phyloP scores from a whole-genome alignment of 2,113 vertebrate genomes.

The Shinisaurus crocodilurus region DNA sequence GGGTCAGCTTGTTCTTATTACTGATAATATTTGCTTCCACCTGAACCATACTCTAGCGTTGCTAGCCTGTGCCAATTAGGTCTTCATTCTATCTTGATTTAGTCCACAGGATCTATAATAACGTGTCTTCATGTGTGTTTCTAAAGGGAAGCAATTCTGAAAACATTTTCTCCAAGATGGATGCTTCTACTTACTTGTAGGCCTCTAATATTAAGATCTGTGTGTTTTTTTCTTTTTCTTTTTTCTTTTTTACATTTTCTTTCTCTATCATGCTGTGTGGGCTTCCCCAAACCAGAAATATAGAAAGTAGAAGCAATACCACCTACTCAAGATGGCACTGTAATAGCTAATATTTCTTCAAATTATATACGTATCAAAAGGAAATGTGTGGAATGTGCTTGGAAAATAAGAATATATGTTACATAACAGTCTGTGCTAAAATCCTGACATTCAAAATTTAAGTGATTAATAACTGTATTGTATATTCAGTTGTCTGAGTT shows the following conservation, averaged over 20 bases:
- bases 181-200: background rate
- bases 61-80: background rate
- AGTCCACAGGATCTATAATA: slow-evolving; percentile 11
- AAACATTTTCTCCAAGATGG: background rate
- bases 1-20: slow-evolving; percentile 30
- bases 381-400: background rate
- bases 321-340: background rate
- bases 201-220: background rate
- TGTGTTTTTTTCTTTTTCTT: background rate
- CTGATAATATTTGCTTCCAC: slow-evolving; percentile 21
- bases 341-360: background rate
- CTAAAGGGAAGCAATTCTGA: slow-evolving; percentile 17
- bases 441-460: background rate
- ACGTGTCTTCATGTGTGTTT: background rate
- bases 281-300: background rate
- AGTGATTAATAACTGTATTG: too few relatives aligned
- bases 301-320: background rate
- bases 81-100: slow-evolving; percentile 32
- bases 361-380: background rate
- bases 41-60: background rate
- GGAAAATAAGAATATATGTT: background rate
- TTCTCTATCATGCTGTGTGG: slow-evolving; percentile 2
- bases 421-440: background rate
- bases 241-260: background rate
- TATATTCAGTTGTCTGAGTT: background rate